A percentile compares a stretch with the other conserved stretches of the same genome.
These are phyloP conservation scores for Microtus oregoni DNA, from an alignment of 2,113 vertebrate genomes.

Conservation along the genomic window DNA sequence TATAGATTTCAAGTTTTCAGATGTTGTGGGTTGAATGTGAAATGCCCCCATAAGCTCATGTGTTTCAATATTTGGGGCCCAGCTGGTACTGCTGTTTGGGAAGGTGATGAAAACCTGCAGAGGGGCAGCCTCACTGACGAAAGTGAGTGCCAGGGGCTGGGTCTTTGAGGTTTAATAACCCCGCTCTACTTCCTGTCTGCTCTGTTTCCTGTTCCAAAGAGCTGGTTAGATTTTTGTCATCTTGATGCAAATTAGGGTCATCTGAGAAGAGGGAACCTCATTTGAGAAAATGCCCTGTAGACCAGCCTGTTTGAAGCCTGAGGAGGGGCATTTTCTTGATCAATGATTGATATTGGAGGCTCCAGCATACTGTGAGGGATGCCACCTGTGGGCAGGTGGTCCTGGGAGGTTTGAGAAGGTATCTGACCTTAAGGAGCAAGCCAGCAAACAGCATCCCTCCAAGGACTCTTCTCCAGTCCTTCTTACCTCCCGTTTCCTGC, in stretches of 20 bases:
- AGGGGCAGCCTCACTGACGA: background rate
- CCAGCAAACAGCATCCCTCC: background rate
- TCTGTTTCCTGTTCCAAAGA: background rate
- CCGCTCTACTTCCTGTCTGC: background rate
- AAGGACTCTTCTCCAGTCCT: background rate
- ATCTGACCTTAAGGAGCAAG: background rate
- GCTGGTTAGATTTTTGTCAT: background rate
- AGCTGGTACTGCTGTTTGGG: background rate
- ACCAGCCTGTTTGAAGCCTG: background rate
- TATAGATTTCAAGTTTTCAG: background rate
- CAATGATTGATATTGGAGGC: background rate
- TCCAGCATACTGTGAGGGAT: background rate
- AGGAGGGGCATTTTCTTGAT: background rate
- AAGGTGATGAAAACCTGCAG: background rate
- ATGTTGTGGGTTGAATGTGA: background rate
- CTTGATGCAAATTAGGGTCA: background rate
- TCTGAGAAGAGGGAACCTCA: background rate
- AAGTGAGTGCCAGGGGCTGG: too few species aligned
- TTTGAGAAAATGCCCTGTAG: background rate
- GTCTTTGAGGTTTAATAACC: background rate
- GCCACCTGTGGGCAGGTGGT: background rate
- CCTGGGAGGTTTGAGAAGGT: background rate
- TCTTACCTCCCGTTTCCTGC: background rate
- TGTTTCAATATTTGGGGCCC: background rate
- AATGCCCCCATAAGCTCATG: background rate